Evolutionary conservation across 2,888 invertebrate species (phyloP), one percentile per base, ranked within the genome.

Genomic region (Phyto melanocephala): DNA sequence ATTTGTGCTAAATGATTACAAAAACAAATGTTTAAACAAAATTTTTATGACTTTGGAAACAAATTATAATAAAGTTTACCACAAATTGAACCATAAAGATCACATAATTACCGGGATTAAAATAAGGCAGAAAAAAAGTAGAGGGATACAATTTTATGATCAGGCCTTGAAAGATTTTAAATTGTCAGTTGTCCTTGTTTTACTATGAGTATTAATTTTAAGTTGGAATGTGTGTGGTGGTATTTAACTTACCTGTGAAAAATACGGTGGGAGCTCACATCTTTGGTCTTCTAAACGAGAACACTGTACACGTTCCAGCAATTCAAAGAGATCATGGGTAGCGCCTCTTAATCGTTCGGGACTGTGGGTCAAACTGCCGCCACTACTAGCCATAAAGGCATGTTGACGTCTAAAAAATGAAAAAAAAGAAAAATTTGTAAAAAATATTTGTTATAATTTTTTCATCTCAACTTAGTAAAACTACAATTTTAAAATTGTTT

Each of bases 241-340:
- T 1, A 2, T 40, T 35, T 17, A 1, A 86, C 93, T 92, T 92
- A 96, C 96, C 95, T 96, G 96, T 91, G 95, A 95, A 92, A 96
- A 96, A 92, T 96, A 96, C 67, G 96, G 94, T 85, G 98, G 98
- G 89, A 99, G 93, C 87, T 97, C 97, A 92, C 98, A 99, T 92
- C 99, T 95, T 93, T 99, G 99, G 93, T 99, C 99, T 91, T 99
- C 98, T 89, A 99, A 93, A 84, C 99, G 94, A 87, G 97, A 97
- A 92, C 97, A 96, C 92, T 99, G 98, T 86, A 98, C 96, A 89
- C 96, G 94, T 92, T 98, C 98, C 90, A 99, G 93, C 88, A 99
- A 93, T 91, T 98, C 98, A 92, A 99, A 98, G 87, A 99, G 94
- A 92, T 98, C 98, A 90, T 91, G 92, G 58, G 92, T 92, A 81